These are phyloP conservation scores for Eupithecia subfuscata DNA, from an alignment of 2,888 invertebrate genomes.

Conservation along the genomic window DNA sequence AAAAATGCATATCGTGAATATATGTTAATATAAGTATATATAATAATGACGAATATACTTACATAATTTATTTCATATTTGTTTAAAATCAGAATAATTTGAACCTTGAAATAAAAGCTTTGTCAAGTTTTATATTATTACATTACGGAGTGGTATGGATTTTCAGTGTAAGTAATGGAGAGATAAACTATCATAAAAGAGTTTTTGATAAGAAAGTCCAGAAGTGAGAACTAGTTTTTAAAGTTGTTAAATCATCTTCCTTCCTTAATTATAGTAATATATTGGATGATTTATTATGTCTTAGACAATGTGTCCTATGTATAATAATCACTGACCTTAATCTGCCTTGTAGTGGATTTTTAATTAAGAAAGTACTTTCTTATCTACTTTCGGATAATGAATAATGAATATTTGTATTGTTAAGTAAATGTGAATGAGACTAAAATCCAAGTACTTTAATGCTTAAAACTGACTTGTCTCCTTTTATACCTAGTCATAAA, in stretches of 20 bases:
- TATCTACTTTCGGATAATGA: neutral
- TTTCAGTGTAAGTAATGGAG: neutral
- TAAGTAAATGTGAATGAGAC: neutral
- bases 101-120: neutral
- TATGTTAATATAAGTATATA: neutral
- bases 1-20: conserved; percentile 5
- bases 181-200: neutral
- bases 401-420: neutral
- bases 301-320: conserved; percentile 10
- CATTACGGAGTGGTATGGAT: neutral
- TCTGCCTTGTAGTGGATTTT: conserved; percentile 25
- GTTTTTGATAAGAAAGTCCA: conserved; percentile 61
- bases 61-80: neutral
- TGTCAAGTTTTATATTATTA: conserved; percentile 1
- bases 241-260: conserved; percentile 28
- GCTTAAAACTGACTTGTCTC: neutral
- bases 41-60: neutral
- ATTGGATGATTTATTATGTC: conserved; percentile 11
- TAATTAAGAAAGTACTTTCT: neutral
- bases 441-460: neutral
- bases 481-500: neutral
- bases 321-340: conserved; percentile 28
- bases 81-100: neutral
- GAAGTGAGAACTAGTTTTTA: conserved; percentile 63
- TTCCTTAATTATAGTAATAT: neutral